phyloP scores from a whole-genome alignment of 2,113 vertebrate species.

The Cairina moschata region DNA sequence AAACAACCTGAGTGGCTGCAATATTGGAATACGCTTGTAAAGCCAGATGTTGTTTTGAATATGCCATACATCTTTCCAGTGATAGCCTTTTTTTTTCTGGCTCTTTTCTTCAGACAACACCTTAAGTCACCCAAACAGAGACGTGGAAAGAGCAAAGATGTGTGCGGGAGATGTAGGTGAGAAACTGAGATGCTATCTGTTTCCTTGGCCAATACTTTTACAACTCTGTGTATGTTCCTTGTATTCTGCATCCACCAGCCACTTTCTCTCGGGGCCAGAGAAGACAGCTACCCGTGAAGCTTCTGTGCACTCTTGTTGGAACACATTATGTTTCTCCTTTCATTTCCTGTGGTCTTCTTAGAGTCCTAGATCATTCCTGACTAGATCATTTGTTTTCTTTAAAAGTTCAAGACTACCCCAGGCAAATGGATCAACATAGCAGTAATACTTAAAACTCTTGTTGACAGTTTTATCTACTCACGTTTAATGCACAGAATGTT shows the following conservation, averaged over 20 bases:
- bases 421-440: neutral
- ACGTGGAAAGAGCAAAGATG: neutral
- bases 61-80: neutral
- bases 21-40: neutral
- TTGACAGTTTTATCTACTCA: slow-evolving; percentile 44
- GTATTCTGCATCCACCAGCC: neutral
- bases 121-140: neutral
- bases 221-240: neutral
- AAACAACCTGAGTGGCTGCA: neutral
- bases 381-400: neutral
- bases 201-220: neutral
- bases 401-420: slow-evolving; percentile 9
- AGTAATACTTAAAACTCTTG: neutral
- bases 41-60: neutral
- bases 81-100: neutral
- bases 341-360: neutral
- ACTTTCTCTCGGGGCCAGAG: neutral
- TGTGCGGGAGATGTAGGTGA: neutral
- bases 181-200: neutral
- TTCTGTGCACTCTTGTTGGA: neutral
- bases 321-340: neutral
- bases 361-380: neutral
- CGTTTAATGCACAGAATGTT: slow-evolving; percentile 24
- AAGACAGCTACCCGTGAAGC: neutral
- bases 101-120: neutral